Conservation (phyloP, 2,888 invertebrate species). For the Orgyia antiqua region DNA sequence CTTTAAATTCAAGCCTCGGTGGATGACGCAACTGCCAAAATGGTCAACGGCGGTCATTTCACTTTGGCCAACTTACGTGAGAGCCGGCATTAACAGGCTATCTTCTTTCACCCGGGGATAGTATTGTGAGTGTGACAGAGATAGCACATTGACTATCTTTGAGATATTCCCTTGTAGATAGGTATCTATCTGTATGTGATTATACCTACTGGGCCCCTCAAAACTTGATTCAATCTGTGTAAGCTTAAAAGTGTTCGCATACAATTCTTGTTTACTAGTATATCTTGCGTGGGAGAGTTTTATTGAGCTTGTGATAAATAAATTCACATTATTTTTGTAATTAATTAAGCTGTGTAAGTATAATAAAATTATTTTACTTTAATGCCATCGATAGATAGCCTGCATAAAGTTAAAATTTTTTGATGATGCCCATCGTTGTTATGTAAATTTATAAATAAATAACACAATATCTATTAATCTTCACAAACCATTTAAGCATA, state of each 20-base stretch:
- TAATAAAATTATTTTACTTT: no score
- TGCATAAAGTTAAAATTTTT: no score
- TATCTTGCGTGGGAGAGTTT: conserved; percentile 11
- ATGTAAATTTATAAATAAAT: no score
- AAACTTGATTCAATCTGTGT: conserved; percentile 33
- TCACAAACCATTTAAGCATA: no score
- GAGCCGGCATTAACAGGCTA: conserved; percentile 40
- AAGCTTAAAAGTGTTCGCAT: conserved; percentile 18
- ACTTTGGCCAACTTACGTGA: conserved; percentile 74
- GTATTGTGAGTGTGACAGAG: conserved; percentile 31
- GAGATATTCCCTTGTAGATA: conserved; percentile 35
- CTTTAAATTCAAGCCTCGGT: conserved; percentile 53
- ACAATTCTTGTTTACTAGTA: conserved; percentile 12
- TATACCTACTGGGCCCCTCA: conserved; percentile 42
- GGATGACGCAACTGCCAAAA: conserved; percentile 71
- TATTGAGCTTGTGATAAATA: conserved; percentile 5
- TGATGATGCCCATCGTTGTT: no score
- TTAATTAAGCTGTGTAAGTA: background rate
- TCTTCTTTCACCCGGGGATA: conserved; percentile 37
- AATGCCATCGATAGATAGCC: no score
- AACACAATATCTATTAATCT: no score
- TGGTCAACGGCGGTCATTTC: conserved; percentile 75
- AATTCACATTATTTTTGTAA: conserved; percentile 11
- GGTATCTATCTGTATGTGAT: conserved; percentile 17
- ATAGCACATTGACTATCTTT: conserved; percentile 21